Conservation (phyloP, 2,797 vertebrate genomes). For the Cynopterus sphinx region DNA sequence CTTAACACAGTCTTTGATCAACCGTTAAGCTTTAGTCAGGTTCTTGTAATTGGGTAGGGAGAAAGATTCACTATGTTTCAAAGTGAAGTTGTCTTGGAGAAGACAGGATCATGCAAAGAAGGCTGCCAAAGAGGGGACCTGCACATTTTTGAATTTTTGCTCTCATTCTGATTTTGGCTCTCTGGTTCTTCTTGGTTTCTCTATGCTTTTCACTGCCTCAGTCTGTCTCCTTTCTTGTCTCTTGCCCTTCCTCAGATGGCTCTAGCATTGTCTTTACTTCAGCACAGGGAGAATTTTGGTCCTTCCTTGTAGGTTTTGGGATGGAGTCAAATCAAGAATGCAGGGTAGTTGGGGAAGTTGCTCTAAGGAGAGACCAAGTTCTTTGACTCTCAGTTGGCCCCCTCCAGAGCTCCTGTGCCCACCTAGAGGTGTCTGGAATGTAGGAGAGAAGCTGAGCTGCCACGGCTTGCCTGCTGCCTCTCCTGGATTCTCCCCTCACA, state of each 20-base stretch:
- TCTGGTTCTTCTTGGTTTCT: neutral
- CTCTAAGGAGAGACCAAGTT: neutral
- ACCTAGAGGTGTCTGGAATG: neutral
- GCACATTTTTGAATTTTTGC: accelerated
- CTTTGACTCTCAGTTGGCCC: neutral
- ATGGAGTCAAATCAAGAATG: neutral
- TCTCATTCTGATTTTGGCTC: neutral
- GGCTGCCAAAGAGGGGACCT: neutral
- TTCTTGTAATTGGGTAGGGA: neutral
- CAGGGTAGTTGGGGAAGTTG: neutral
- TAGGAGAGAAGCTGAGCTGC: neutral
- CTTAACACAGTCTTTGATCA: neutral
- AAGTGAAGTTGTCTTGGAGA: neutral
- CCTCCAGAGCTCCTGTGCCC: accelerated
- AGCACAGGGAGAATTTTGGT: neutral
- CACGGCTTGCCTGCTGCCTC: neutral
- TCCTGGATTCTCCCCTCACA: neutral
- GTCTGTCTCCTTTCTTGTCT: neutral
- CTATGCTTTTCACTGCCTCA: neutral
- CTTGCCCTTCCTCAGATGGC: neutral
- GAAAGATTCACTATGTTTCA: neutral
- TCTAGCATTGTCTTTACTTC: neutral
- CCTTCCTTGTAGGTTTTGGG: neutral
- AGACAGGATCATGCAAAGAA: neutral
- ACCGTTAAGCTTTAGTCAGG: neutral